These are phyloP conservation scores for Autographa gamma DNA, from an alignment of 2,888 invertebrate genomes.

Conservation along the genomic window DNA sequence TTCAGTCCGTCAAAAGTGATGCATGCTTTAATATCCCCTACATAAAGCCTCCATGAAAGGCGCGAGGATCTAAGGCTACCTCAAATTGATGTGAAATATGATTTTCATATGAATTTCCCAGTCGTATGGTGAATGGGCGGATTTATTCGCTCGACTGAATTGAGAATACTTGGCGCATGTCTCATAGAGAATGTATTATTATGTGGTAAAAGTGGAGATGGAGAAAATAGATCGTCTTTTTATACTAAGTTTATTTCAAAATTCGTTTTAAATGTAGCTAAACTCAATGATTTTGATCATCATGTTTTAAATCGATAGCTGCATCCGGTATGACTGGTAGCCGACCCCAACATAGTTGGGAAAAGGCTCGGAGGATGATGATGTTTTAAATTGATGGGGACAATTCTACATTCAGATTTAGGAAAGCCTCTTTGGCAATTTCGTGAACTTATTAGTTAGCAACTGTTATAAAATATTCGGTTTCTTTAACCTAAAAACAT, in stretches of 20 bases:
- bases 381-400: no score
- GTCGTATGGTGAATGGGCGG: conserved; percentile 54
- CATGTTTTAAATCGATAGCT: no score
- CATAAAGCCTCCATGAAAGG: conserved; percentile 20
- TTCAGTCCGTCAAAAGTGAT: background rate
- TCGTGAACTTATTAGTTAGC: no score
- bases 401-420: no score
- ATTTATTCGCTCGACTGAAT: conserved; percentile 38
- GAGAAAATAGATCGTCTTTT: background rate
- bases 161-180: conserved; percentile 23
- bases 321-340: no score
- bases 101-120: conserved; percentile 64
- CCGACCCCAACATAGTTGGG: no score
- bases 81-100: conserved; percentile 51
- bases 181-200: background rate
- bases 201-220: background rate
- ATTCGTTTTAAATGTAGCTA: no score
- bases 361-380: no score
- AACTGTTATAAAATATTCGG: no score
- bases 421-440: no score
- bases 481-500: no score
- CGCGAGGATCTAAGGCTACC: conserved; percentile 11
- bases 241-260: background rate
- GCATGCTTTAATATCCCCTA: conserved; percentile 13
- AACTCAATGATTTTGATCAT: no score